Evolutionary conservation across 1,140 invertebrate species (phyloP).

Genomic region (Anthonomus grandis): DNA sequence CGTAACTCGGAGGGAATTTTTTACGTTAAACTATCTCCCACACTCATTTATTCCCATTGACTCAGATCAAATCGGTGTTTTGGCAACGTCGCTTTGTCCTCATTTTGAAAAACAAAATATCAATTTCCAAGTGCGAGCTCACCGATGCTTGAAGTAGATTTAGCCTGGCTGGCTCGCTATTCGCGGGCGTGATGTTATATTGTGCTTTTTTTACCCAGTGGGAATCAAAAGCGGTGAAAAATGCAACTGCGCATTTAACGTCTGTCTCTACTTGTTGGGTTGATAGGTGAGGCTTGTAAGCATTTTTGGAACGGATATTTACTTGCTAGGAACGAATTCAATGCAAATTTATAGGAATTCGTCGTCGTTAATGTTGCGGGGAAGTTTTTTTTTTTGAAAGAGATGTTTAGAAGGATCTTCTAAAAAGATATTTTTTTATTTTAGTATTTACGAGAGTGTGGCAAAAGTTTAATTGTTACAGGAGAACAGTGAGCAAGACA

Average conservation of each 20-base stretch:
- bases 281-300: too few species aligned
- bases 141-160: constrained; percentile 1
- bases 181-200: constrained; percentile 8
- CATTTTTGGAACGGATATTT: too few species aligned
- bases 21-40: not conserved
- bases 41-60: not conserved
- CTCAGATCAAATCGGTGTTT: not conserved
- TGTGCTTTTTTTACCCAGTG: constrained; percentile 2
- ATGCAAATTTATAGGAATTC: too few species aligned
- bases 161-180: constrained; percentile 3
- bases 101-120: constrained; percentile 10
- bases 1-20: not conserved
- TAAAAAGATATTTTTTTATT: too few species aligned
- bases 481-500: too few species aligned
- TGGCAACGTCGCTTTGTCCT: constrained; percentile 10
- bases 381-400: too few species aligned
- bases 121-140: constrained; percentile 13
- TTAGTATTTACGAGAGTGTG: too few species aligned
- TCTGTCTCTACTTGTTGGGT: too few species aligned
- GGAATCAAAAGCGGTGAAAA: constrained; percentile 9
- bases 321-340: too few species aligned
- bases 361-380: too few species aligned
- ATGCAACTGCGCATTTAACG: constrained; percentile 10
- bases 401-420: too few species aligned
- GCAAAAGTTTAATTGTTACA: too few species aligned